Conservation (phyloP, 1,140 invertebrate species). For the Ladona fulva region DNA sequence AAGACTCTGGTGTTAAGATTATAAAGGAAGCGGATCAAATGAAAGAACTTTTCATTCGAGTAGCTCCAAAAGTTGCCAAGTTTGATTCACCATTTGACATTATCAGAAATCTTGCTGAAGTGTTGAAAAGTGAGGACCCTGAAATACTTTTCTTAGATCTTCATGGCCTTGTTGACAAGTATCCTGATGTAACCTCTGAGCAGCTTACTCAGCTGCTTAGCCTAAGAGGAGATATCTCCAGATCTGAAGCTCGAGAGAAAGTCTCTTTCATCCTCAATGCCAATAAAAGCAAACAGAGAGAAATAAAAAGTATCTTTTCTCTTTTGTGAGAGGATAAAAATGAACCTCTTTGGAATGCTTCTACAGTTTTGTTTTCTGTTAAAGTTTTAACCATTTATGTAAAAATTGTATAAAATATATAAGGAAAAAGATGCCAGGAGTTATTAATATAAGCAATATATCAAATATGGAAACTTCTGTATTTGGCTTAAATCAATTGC, state of each 20-base stretch:
- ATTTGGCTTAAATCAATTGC: too few species aligned
- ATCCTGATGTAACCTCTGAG: slow-evolving; percentile 83
- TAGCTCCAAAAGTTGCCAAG: slow-evolving; percentile 56
- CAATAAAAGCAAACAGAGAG: slow-evolving; percentile 36
- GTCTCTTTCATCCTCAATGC: slow-evolving; percentile 62
- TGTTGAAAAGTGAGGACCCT: slow-evolving; percentile 74
- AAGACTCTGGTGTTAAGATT: slow-evolving; percentile 73
- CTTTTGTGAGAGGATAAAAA: slow-evolving; percentile 31
- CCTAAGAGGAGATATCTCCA: slow-evolving; percentile 76
- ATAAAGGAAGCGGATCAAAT: slow-evolving; percentile 73
- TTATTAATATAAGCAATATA: too few species aligned
- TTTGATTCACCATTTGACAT: slow-evolving; percentile 73
- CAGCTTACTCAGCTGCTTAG: slow-evolving; percentile 74
- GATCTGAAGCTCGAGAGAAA: slow-evolving; percentile 73
- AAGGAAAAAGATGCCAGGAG: too few species aligned
- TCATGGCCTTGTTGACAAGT: slow-evolving; percentile 80
- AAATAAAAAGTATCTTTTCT: slow-evolving; percentile 42
- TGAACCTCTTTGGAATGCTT: too few species aligned
- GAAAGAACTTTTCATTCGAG: slow-evolving; percentile 63
- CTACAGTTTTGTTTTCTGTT: too few species aligned
- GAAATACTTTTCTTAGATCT: slow-evolving; percentile 88
- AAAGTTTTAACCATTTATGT: too few species aligned
- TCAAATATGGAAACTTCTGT: too few species aligned
- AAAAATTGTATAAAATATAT: too few species aligned
- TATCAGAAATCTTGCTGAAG: slow-evolving; percentile 71